Base-by-base conservation (phyloP, 2,888 invertebrate species). In the Philhelius pedissequus region DNA sequence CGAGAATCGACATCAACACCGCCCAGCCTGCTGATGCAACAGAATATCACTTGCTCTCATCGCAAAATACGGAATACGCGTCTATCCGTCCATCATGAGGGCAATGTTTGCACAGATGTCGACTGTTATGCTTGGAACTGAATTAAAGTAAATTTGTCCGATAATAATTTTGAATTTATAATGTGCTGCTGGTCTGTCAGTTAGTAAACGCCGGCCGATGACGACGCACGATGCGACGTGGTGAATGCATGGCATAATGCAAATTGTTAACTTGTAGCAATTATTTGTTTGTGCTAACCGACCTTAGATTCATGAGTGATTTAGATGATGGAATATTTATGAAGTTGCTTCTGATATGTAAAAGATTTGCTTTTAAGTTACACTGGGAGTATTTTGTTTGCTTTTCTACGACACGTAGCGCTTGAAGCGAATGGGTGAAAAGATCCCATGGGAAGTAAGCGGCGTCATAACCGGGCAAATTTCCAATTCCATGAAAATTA, bases 91-190 rank as follows among this genome's bases (percentile, higher is more conserved):
- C 40, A 74, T 58, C 52, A 74, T 11, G 54, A 43, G 38, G 76
- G 70, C 52, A 68, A 80, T 84, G 84, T 84, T 84, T 84, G 70
- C 71, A 75, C 84, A 84, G 84, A 84, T 84, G 84, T 76, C 60
- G 70, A 60, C 66, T 79, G 54, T 71, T 80, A 84, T 80, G 84
- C 71, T 84, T 76, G 75, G 84, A 80, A 71, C 84, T 58, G 71
- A 80, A 70, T 71, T 66, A 79, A 82, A 70, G 56, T 66, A 79
- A 82, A 70, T 50, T 66, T 56, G 69, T 50, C 73, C 38, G 73
- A 66, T 64, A 62, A 43, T 15, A 62, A 43, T 15, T 43, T 52
- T 15, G 15, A 50, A 22, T 76, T 54, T 74, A 74, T 79, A 60
- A 56, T 43, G n/a, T 68, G 32, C 45, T 35, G 38, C 27, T 6